Percentiles rank a stretch among this genome's conserved stretches.
Evolutionary conservation across 2,113 vertebrate species (phyloP).

Genomic region (Xyliphius kryptos): DNA sequence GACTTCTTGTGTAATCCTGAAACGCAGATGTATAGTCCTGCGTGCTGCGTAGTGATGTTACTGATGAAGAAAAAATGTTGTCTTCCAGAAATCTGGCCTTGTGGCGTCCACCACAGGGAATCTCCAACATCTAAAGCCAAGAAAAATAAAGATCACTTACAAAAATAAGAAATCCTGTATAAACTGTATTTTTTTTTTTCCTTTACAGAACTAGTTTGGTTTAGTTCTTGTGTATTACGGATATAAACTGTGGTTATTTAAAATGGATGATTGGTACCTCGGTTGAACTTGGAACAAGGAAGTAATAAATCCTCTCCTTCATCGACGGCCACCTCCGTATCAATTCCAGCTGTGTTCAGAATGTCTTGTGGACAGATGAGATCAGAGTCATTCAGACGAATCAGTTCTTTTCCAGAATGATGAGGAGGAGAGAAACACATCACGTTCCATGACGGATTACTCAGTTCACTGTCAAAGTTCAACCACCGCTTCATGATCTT

Average conservation of each 20-base stretch:
- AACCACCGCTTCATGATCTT: slow-evolving; percentile 56
- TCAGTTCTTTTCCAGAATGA: slow-evolving; percentile 52
- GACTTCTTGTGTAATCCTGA: slow-evolving; percentile 46
- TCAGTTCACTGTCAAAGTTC: slow-evolving; percentile 51
- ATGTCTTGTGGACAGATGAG: slow-evolving; percentile 50
- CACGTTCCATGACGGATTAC: slow-evolving; percentile 49
- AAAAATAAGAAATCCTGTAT: no score
- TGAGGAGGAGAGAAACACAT: slow-evolving; percentile 55
- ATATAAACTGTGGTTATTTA: no score
- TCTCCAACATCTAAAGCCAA: no score
- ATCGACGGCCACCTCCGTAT: slow-evolving; percentile 53
- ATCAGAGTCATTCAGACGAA: slow-evolving; percentile 56
- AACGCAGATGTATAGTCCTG: slow-evolving; percentile 57
- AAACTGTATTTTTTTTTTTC: no score
- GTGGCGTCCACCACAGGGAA: slow-evolving; percentile 61
- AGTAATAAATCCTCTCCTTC: slow-evolving; percentile 53
- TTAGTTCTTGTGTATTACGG: no score
- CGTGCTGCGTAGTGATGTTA: slow-evolving; percentile 43
- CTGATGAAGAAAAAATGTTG: slow-evolving; percentile 51
- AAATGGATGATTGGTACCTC: slow-evolving; percentile 62
- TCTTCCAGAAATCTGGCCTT: slow-evolving; percentile 45
- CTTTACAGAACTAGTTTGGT: no score
- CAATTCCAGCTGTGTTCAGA: slow-evolving; percentile 25
- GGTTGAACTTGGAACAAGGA: slow-evolving; percentile 46
- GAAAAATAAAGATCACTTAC: no score